Evolutionary conservation across 1,140 invertebrate genomes (phyloP).

Genomic region (Aphis gossypii): DNA sequence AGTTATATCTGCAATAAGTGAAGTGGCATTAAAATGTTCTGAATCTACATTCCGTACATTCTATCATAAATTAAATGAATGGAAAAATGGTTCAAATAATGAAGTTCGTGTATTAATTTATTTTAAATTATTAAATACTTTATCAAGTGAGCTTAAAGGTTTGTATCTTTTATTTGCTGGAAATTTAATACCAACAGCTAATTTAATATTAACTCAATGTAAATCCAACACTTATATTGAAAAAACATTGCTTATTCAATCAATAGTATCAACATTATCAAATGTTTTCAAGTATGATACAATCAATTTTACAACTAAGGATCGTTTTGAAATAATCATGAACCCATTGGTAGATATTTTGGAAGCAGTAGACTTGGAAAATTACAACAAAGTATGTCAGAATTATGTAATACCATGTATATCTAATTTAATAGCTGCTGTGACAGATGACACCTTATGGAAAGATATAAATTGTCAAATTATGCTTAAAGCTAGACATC

Average conservation of each 20-base stretch:
- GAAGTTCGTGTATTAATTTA: conserved; percentile 65
- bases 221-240: conserved; percentile 62
- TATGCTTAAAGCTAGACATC: conserved; percentile 83
- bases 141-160: conserved; percentile 84
- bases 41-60: conserved; percentile 87
- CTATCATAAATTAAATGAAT: conserved; percentile 85
- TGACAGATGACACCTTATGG: conserved; percentile 84
- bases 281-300: conserved; percentile 81
- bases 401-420: conserved; percentile 79
- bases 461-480: conserved; percentile 90
- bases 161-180: conserved; percentile 89
- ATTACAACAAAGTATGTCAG: conserved; percentile 69
- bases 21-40: conserved; percentile 81
- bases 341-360: conserved; percentile 86
- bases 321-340: conserved; percentile 81
- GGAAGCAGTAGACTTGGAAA: conserved; percentile 64
- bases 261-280: conserved; percentile 69
- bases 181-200: conserved; percentile 82
- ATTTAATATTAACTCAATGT: conserved; percentile 70
- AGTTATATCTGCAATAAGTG: conserved; percentile 58
- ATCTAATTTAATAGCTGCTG: conserved; percentile 80
- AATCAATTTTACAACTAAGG: conserved; percentile 81
- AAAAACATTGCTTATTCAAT: conserved; percentile 61
- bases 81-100: conserved; percentile 71
- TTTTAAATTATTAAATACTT: conserved; percentile 74